These are phyloP conservation scores for Oryzias javanicus DNA, from an alignment of 2,113 vertebrate species.

Conservation along the genomic window DNA sequence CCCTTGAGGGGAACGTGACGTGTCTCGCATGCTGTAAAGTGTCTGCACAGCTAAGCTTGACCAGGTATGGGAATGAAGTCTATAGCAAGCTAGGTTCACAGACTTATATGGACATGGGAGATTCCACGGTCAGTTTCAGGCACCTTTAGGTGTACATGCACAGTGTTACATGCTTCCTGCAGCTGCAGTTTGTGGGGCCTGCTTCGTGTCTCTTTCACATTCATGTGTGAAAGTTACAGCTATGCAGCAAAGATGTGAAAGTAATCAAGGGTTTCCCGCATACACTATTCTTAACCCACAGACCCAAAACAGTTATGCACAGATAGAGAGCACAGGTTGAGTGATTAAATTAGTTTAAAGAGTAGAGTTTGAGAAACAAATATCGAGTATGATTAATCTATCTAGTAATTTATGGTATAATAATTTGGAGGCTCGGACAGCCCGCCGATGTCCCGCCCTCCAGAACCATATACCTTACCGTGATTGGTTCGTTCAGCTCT, in stretches of 20 bases:
- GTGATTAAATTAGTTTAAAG: no score
- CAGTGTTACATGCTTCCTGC: constrained; percentile 28
- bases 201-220: constrained; percentile 52
- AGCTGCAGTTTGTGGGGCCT: constrained; percentile 65
- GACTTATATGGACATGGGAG: constrained; percentile 28
- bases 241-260: constrained; percentile 53
- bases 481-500: no score
- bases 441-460: no score
- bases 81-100: constrained; percentile 2
- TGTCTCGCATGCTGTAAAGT: constrained; percentile 16
- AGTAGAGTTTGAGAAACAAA: no score
- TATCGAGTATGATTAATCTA: no score
- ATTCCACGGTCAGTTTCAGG: constrained; percentile 37
- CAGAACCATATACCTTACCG: no score
- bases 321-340: constrained; percentile 61
- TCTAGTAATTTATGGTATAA: no score
- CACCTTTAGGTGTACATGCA: constrained; percentile 26
- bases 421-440: no score
- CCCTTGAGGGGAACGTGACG: constrained; percentile 25
- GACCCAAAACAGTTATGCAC: constrained; percentile 46
- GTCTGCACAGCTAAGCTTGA: constrained; percentile 18
- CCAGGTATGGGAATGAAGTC: constrained; percentile 28
- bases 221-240: constrained; percentile 50
- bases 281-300: constrained; percentile 36
- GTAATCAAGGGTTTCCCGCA: constrained; percentile 62